phyloP scores from a whole-genome alignment of 2,888 invertebrate genomes.

The Polylopha cassiicola region DNA sequence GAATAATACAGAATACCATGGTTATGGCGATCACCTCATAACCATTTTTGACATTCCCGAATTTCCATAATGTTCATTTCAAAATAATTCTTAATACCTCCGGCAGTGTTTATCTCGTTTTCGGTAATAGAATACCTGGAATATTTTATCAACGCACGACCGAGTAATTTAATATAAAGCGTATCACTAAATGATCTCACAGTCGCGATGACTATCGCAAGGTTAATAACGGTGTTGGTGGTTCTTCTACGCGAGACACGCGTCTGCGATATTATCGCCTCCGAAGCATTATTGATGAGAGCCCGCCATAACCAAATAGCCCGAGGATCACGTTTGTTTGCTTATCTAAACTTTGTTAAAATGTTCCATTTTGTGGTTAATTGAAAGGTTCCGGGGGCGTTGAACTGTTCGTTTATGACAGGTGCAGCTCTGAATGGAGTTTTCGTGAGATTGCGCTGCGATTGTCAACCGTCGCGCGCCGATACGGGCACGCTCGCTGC shows the following conservation, averaged over 20 bases:
- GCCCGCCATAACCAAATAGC: conserved; percentile 71
- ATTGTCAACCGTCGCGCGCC: conserved; percentile 57
- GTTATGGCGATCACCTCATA: conserved; percentile 23
- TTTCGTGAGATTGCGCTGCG: conserved; percentile 71
- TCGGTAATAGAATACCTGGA: conserved; percentile 74
- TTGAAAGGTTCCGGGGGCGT: conserved; percentile 54
- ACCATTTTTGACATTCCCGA: conserved; percentile 33
- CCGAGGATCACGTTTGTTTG: conserved; percentile 70
- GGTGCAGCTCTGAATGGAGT: conserved; percentile 68
- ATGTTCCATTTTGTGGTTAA: conserved; percentile 57
- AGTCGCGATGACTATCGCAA: conserved; percentile 66
- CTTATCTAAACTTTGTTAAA: conserved; percentile 63
- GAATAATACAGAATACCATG: conserved; percentile 9
- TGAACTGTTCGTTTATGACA: conserved; percentile 63
- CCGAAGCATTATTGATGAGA: conserved; percentile 73
- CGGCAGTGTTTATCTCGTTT: conserved; percentile 67
- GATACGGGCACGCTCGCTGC: conserved; percentile 53
- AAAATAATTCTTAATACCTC: conserved; percentile 53
- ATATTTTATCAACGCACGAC: conserved; percentile 76
- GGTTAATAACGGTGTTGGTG: conserved; percentile 74
- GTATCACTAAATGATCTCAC: conserved; percentile 76
- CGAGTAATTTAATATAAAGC: conserved; percentile 78
- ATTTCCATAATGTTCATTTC: conserved; percentile 32
- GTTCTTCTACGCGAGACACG: conserved; percentile 68
- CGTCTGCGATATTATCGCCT: conserved; percentile 70